These are phyloP conservation scores for Corydoras sp. DNA, from an alignment of 2,113 vertebrate genomes.

Conservation along the genomic window DNA sequence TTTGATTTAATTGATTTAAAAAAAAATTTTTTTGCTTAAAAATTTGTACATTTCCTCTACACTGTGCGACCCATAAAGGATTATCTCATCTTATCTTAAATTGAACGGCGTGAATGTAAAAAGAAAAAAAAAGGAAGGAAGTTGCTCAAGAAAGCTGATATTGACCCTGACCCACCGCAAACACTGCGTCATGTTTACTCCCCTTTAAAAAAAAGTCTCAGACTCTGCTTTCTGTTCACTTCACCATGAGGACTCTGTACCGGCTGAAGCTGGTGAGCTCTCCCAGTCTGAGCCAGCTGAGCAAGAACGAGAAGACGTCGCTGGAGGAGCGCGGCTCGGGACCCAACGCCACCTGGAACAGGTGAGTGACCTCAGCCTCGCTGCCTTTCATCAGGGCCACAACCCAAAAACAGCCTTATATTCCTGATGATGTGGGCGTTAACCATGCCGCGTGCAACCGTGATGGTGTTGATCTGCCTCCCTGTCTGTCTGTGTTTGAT, in stretches of 20 bases:
- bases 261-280: conserved; percentile 73
- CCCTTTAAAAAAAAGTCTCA: conserved; percentile 14
- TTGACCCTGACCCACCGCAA: neutral
- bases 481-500: conserved; percentile 21
- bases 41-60: too few relatives aligned
- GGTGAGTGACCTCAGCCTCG: conserved; percentile 43
- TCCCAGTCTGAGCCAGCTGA: conserved; percentile 68
- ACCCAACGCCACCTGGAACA: conserved; percentile 72
- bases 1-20: too few relatives aligned
- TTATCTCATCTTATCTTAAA: too few relatives aligned
- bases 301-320: conserved; percentile 66
- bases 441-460: too few relatives aligned
- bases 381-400: too few relatives aligned
- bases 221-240: conserved; percentile 29
- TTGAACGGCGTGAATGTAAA: too few relatives aligned
- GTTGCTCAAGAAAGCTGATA: conserved; percentile 21
- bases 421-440: too few relatives aligned
- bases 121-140: conserved; percentile 32
- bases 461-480: too few relatives aligned
- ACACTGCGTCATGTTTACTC: conserved; percentile 11
- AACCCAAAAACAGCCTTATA: too few relatives aligned
- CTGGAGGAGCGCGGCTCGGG: conserved; percentile 67
- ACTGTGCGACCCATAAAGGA: too few relatives aligned
- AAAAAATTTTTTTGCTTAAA: too few relatives aligned
- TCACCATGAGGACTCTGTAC: conserved; percentile 67